Evolutionary conservation across 2,797 vertebrate genomes (phyloP).

Genomic region (Masticophis lateralis): DNA sequence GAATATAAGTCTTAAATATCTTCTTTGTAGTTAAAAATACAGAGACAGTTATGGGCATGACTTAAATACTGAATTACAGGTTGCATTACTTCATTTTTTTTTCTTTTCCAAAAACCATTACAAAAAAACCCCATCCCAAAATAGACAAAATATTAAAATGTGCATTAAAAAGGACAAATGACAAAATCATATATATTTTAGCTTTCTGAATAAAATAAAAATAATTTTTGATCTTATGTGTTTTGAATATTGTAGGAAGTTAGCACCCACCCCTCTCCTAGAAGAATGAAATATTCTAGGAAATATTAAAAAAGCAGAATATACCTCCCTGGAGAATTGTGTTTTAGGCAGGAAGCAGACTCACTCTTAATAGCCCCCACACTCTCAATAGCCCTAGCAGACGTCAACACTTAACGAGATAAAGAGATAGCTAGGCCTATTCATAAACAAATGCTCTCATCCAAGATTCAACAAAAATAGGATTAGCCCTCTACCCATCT

Average conservation of each 20-base stretch:
- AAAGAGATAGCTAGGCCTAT: no score
- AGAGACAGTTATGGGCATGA: neutral
- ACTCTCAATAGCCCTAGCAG: no score
- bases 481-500: no score
- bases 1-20: neutral
- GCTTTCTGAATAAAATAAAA: neutral
- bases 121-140: neutral
- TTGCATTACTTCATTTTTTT: neutral
- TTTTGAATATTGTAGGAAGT: neutral
- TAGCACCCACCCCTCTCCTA: no score
- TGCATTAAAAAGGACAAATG: neutral
- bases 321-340: no score
- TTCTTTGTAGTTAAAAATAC: neutral
- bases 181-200: neutral
- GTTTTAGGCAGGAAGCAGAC: no score
- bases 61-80: neutral
- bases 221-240: neutral
- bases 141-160: neutral
- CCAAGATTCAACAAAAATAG: no score
- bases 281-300: no score
- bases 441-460: no score
- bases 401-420: no score
- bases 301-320: no score
- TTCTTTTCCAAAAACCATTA: neutral
- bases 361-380: no score